phyloP scores from a whole-genome alignment of 2,113 vertebrate genomes.

The Pyxicephalus adspersus region DNA sequence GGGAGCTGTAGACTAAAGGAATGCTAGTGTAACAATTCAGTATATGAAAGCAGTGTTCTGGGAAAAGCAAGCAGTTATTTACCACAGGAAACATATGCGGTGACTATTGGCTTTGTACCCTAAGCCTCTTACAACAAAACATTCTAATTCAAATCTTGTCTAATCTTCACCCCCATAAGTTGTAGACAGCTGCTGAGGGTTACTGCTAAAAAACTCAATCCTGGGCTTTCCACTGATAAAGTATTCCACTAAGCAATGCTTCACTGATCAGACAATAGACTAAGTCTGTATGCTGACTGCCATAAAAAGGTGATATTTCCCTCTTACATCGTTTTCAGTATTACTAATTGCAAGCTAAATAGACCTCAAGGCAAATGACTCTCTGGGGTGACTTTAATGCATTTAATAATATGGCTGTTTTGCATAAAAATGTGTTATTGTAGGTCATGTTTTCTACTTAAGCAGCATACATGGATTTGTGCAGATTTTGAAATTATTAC shows the following conservation, averaged over 20 bases:
- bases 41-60: background rate
- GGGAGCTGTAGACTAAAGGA: background rate
- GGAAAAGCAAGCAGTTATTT: background rate
- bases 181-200: slow-evolving; percentile 12
- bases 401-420: background rate
- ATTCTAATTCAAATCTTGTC: slow-evolving; percentile 37
- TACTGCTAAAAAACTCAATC: slow-evolving; percentile 23
- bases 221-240: slow-evolving; percentile 7
- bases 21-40: background rate
- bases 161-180: slow-evolving; percentile 25
- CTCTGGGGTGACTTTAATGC: background rate
- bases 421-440: background rate
- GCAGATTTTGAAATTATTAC: background rate
- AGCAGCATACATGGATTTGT: background rate
- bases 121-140: slow-evolving; percentile 39
- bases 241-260: background rate
- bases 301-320: background rate
- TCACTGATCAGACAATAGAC: slow-evolving; percentile 11
- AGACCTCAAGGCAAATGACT: background rate
- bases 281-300: background rate
- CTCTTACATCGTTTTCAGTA: slow-evolving; percentile 10
- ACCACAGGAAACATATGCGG: slow-evolving; percentile 25
- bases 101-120: slow-evolving; percentile 20
- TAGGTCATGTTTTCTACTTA: background rate
- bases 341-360: background rate